Base-by-base conservation (phyloP, 2,888 invertebrate species). In the Agrenia bidenticulata region DNA sequence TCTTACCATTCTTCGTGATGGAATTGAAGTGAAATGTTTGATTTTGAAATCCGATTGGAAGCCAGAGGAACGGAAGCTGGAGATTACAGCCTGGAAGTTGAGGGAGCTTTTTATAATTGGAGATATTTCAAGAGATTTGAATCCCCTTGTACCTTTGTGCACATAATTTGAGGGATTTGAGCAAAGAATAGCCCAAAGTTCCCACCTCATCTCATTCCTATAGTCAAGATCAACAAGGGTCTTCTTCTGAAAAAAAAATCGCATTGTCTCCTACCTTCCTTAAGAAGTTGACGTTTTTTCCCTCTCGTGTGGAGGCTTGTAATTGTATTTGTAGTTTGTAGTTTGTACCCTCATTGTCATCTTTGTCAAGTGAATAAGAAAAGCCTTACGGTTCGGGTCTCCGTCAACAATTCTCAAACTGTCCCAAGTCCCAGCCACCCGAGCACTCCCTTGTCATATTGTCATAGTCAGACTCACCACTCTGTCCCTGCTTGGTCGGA, bases 311-410 rank as follows among this genome's bases (percentile, higher is more conserved):
- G 45, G 19, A 45, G 45, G 45, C 45, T 45, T 45, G 19, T 45
- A 32, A 32, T 32, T 32, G 32, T 32, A 11, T 32, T 32, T 32
- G 45, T 45, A 45, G 32, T 45, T 45, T 45, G 45, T 45, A 45
- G 32, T 45, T 45, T 45, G 45, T 45, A 45, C 45, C 45, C 19
- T 45, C 15, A 45, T 45, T 45, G 45, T 45, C 45, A 45, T 45
- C 45, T 17, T 45, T 45, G 45, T 45, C 45, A 45, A 45, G 9
- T 5, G 45, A 45, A 4, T n/a, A 45, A 19, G 45, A 45, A 45
- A 32, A 11, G 32, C 11, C 32, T 32, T 45, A 5, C 45, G 19
- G n/a, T 17, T 45, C 45, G 45, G n/a, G 45, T 19, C 45, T 32
- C 32, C 11, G n/a, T 15, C 15, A n/a, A 9, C 45, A 45, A 45